Evolutionary conservation across 2,113 vertebrate genomes (phyloP).

Genomic region (Heteronetta atricapilla): DNA sequence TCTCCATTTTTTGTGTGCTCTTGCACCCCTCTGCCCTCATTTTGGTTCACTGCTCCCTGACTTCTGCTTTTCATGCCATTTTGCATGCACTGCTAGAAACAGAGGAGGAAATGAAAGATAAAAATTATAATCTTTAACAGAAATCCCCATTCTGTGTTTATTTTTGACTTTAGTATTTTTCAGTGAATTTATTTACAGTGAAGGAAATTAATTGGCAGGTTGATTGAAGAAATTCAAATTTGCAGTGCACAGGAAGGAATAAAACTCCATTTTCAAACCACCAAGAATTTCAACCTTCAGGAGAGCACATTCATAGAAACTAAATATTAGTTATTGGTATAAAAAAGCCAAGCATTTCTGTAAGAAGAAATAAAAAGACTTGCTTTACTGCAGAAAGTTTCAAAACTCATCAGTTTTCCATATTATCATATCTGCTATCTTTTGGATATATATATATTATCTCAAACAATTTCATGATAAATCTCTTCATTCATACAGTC

Average conservation of each 20-base stretch:
- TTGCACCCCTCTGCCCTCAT: neutral
- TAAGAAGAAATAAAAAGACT: neutral
- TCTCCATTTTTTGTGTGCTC: neutral
- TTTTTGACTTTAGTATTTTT: neutral
- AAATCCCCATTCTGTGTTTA: neutral
- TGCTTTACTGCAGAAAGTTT: rapidly evolving
- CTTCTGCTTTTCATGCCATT: neutral
- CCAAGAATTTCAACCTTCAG: neutral
- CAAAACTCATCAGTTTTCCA: neutral
- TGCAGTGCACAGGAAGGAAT: neutral
- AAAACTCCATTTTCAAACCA: neutral
- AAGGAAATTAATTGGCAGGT: neutral
- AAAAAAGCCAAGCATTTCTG: neutral
- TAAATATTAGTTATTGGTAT: neutral
- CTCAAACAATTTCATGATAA: neutral
- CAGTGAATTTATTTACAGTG: neutral
- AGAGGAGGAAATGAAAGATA: neutral
- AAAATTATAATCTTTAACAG: neutral
- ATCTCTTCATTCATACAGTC: neutral
- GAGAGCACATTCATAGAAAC: neutral
- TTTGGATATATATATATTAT: neutral
- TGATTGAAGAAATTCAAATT: neutral
- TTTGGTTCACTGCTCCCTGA: conserved; percentile 15
- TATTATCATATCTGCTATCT: neutral
- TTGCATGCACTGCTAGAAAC: neutral